Conservation (phyloP, 2,888 invertebrate genomes). For the Eristalis tenax region DNA sequence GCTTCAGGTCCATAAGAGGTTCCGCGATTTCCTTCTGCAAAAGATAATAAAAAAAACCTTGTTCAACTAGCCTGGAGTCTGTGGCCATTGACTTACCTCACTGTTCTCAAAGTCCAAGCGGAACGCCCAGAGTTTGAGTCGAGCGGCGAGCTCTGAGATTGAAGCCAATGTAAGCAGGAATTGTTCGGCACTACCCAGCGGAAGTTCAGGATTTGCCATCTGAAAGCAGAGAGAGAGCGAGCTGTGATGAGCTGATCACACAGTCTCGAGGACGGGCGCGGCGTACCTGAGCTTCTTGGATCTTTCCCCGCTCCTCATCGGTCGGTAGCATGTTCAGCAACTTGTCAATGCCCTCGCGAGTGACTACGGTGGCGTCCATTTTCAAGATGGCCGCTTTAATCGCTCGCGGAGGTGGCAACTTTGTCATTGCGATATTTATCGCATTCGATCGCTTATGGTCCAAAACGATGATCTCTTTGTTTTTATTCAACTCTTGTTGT, state of each 20-base stretch:
- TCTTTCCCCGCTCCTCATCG: slow-evolving; percentile 97
- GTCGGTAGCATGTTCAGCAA: slow-evolving; percentile 98
- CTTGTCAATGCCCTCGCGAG: slow-evolving; percentile 99
- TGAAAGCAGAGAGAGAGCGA: slow-evolving; percentile 47
- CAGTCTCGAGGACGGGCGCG: not conserved
- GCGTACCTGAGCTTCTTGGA: slow-evolving; percentile 92
- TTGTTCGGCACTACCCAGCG: slow-evolving; percentile 95
- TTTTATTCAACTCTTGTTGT: slow-evolving; percentile 91
- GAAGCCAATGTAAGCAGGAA: slow-evolving; percentile 98
- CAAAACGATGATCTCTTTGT: slow-evolving; percentile 95
- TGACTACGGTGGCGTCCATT: slow-evolving; percentile 99
- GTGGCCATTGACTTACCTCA: slow-evolving; percentile 89
- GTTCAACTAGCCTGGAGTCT: too few species aligned
- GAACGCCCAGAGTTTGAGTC: slow-evolving; percentile 98
- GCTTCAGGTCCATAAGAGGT: slow-evolving; percentile 98
- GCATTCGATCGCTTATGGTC: slow-evolving; percentile 99
- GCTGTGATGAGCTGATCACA: not conserved
- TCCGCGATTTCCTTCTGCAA: slow-evolving; percentile 96
- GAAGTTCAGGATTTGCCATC: slow-evolving; percentile 80
- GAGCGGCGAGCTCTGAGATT: slow-evolving; percentile 95
- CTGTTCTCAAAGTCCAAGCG: slow-evolving; percentile 98
- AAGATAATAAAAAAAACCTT: not conserved
- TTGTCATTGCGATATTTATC: slow-evolving; percentile 99
- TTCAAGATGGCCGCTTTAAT: slow-evolving; percentile 99
- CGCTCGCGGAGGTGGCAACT: slow-evolving; percentile 97